Evolutionary conservation across 2,888 invertebrate species (phyloP), one percentile per base, ranked within the genome.

Genomic region (Volucella inflata): DNA sequence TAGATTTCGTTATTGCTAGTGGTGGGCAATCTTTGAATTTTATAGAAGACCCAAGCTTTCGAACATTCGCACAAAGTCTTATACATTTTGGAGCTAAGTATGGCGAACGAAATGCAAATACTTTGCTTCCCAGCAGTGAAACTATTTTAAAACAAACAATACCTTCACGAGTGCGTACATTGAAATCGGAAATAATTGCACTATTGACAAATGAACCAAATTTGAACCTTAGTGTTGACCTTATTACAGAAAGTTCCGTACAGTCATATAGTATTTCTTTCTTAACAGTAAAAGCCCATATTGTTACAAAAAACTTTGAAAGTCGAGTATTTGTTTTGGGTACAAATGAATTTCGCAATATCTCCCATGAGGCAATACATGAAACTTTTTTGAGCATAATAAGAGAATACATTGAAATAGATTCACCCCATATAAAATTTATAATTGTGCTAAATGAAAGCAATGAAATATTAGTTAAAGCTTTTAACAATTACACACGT

Each of bases 371-470:
- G 10, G 48, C n/a, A 16, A 21, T 81, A 2, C 48, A 64, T 16
- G 57, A 51, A n/a, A 51, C 42, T 2, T 81, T 81, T 11, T 6
- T 81, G 0, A 64, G 30, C 9, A 81, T 70, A 30, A 76, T 76
- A 76, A 64, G 57, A 11, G 76, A 81, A 17, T 81, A 81, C 12
- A 9, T 76, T 16, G 38, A 76, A n/a, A 81, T 51, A 8, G 51
- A 64, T 10, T 17, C 70, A 10, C 17, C 70, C 0, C 30, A 42
- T 2, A 2, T 38, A 2, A 51, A 64, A 10, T 81, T 76, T 17
- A 76, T 65, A 11, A 21, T 81, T 36, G 81, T 81, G n/a, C 11
- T 81, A n/a, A 81, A 81, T n/a, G 81, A 81, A 10, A 64, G 46
- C 14, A 81, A 76, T 36, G 70, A 70, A 21, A 3, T n/a, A 16